Base-by-base conservation (phyloP, 1,140 invertebrate genomes). In the Sogatella furcifera region DNA sequence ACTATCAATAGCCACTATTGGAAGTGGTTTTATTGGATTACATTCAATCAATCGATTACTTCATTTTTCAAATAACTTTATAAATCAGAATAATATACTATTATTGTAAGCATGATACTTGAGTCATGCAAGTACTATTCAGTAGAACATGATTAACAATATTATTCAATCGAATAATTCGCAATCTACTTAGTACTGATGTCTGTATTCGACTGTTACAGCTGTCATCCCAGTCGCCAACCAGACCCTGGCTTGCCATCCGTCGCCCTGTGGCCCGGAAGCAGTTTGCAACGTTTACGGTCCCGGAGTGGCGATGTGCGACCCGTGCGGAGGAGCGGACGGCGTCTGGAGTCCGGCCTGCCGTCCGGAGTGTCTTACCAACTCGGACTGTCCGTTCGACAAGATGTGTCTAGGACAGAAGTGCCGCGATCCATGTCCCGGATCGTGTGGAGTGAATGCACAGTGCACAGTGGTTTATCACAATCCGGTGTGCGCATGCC, bases 371-470 rank as follows among this genome's bases (percentile, higher is more conserved):
- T 90, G 88, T 74, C 71, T 90, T 34, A 77, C 81, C 3, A 84
- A 85, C 67, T 83, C 84, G 6, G 89, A 92, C 64, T 92, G 90
- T 78, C 74, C 83, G 21, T 86, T 85, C 61, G 77, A 90, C 72
- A 82, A 80, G 66, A 85, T 89, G 57, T 94, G 90, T 70, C 74
- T 91, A 24, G 79, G 81, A 52, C 81, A 84, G 69, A 82, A 80
- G 67, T 93, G 90, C 68, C 72, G 81, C 4, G 86, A 92, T 73
- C 89, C 89, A 38, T 93, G 90, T 67, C 81, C 82, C 19, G 89
- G 89, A 38, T 85, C 88, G 0, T 93, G 91, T 71, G 88, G 88
- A 44, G 77, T 83, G 46, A 88, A 89, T 69, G 86, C 90, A 42
- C 71, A 83, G 52, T 94, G 91, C 68, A 76, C 77, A 49, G 86